These are phyloP conservation scores for Eupithecia inturbata DNA, from an alignment of 2,888 invertebrate genomes.

Conservation along the genomic window DNA sequence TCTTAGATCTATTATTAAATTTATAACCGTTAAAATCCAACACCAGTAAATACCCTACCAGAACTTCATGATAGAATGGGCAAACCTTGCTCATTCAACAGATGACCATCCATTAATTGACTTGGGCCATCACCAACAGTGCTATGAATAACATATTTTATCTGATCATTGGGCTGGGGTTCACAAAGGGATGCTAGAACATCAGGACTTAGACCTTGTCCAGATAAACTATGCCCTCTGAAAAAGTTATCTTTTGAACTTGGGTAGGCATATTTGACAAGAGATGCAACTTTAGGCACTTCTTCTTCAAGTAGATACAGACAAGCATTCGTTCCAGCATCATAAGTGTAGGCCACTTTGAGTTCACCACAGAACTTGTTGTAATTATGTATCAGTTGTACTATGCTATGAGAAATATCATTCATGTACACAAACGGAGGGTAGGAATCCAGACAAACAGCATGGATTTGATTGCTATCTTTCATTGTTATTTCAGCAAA, in stretches of 20 bases:
- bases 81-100: slow-evolving; percentile 62
- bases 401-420: slow-evolving; percentile 92
- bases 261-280: slow-evolving; percentile 90
- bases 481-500: slow-evolving; percentile 98
- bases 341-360: slow-evolving; percentile 97
- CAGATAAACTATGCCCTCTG: slow-evolving; percentile 57
- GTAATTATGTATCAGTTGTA: slow-evolving; percentile 91
- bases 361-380: slow-evolving; percentile 87
- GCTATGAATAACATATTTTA: slow-evolving; percentile 94
- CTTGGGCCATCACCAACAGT: slow-evolving; percentile 92
- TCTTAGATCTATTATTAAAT: background rate
- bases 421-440: slow-evolving; percentile 98
- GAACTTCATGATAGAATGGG: slow-evolving; percentile 45
- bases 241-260: slow-evolving; percentile 71
- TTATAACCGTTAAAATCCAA: slow-evolving; percentile 5
- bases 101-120: slow-evolving; percentile 71
- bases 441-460: slow-evolving; percentile 95
- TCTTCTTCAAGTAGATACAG: slow-evolving; percentile 91
- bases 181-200: slow-evolving; percentile 61
- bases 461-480: slow-evolving; percentile 99
- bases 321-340: slow-evolving; percentile 99
- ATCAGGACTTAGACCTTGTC: slow-evolving; percentile 47
- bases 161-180: slow-evolving; percentile 78
- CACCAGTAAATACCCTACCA: slow-evolving; percentile 23
- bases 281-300: slow-evolving; percentile 87